Percentiles rank a stretch among this genome's conserved stretches.
phyloP scores from a whole-genome alignment of 1,140 invertebrate species.

The Anastrepha ludens region DNA sequence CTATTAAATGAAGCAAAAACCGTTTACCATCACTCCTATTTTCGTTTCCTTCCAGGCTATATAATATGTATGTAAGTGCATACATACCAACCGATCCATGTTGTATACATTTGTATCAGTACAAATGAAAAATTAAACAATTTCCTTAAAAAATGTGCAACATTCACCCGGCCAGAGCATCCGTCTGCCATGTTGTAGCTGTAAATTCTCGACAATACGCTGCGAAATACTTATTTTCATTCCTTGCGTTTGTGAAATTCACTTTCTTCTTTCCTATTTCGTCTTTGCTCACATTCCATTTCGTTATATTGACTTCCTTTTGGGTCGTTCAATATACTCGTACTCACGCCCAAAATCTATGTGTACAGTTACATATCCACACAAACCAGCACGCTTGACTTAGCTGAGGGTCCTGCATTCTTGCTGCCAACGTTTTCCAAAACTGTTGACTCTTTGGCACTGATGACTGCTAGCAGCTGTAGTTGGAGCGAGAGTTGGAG shows the following conservation, averaged over 20 bases:
- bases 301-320: conserved; percentile 25
- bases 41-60: not conserved
- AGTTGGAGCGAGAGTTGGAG: not conserved
- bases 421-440: conserved; percentile 2
- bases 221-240: conserved; percentile 37
- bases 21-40: not conserved
- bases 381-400: not conserved
- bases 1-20: conserved; percentile 35
- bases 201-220: conserved; percentile 23
- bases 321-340: conserved; percentile 1
- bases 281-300: conserved; percentile 12
- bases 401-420: not conserved
- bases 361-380: not conserved
- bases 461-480: conserved; percentile 10
- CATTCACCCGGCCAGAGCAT: conserved; percentile 19
- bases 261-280: conserved; percentile 18
- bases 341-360: not conserved
- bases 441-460: conserved; percentile 47
- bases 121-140: conserved; percentile 48
- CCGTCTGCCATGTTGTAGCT: conserved; percentile 1
- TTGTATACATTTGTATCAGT: not conserved
- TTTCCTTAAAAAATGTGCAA: conserved; percentile 49
- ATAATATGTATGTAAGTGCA: not conserved
- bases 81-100: not conserved
- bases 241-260: conserved; percentile 1